Conservation (phyloP, 2,888 invertebrate genomes). For the Atherix ibis region DNA sequence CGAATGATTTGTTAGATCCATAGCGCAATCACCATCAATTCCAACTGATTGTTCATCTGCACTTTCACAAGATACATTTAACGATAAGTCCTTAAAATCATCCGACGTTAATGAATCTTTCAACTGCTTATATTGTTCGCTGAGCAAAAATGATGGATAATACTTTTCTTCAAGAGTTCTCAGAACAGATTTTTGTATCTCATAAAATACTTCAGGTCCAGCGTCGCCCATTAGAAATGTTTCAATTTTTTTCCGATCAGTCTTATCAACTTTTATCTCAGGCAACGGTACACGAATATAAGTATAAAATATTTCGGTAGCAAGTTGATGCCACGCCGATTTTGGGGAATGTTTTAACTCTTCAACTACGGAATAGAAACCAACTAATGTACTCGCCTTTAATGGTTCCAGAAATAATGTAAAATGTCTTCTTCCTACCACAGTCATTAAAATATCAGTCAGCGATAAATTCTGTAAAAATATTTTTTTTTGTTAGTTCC, state of each 20-base stretch:
- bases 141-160: constrained; percentile 75
- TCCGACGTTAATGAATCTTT: constrained; percentile 29
- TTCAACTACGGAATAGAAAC: constrained; percentile 76
- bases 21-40: constrained; percentile 18
- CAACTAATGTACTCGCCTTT: constrained; percentile 68
- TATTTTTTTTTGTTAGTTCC: constrained; percentile 2
- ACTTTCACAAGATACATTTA: constrained; percentile 18
- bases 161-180: constrained; percentile 72
- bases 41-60: constrained; percentile 20
- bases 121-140: constrained; percentile 61
- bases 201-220: constrained; percentile 75
- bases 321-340: constrained; percentile 68
- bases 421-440: constrained; percentile 64
- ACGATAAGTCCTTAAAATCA: constrained; percentile 31
- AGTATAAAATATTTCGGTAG: constrained; percentile 83
- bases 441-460: constrained; percentile 57
- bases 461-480: constrained; percentile 48
- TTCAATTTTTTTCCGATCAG: constrained; percentile 70
- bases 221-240: constrained; percentile 74
- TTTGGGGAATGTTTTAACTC: constrained; percentile 62
- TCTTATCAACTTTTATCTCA: constrained; percentile 67
- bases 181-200: constrained; percentile 66
- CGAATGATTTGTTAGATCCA: constrained; percentile 67
- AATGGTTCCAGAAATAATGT: constrained; percentile 67
- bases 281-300: constrained; percentile 69